Evolutionary conservation across 2,888 invertebrate genomes (phyloP).

Genomic region (Caenorhabditis zanzibari): DNA sequence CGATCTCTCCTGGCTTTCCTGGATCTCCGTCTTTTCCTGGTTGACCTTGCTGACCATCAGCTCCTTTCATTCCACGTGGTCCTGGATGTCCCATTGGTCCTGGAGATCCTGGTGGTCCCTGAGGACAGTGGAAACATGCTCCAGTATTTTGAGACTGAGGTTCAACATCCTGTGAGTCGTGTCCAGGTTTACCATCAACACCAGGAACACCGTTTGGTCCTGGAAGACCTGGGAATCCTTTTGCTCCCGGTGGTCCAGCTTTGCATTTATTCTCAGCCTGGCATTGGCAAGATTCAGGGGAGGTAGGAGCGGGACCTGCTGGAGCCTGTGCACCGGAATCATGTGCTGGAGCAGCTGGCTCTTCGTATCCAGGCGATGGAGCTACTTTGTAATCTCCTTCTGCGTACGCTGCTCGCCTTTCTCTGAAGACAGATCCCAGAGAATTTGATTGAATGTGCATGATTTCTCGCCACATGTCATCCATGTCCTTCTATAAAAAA

Average conservation of each 20-base stretch:
- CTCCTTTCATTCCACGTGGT: conserved; percentile 70
- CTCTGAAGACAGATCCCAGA: conserved; percentile 53
- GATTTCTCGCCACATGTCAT: conserved; percentile 69
- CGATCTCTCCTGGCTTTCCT: conserved; percentile 74
- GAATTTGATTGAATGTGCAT: conserved; percentile 61
- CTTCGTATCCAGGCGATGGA: conserved; percentile 56
- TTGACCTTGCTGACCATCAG: conserved; percentile 67
- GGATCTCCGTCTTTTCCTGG: conserved; percentile 71
- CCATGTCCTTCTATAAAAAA: conserved; percentile 53
- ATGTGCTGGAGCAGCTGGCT: conserved; percentile 61
- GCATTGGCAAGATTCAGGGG: conserved; percentile 63
- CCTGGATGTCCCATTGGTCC: conserved; percentile 72
- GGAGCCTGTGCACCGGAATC: conserved; percentile 59
- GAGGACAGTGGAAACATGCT: conserved; percentile 71
- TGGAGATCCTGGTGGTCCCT: conserved; percentile 72
- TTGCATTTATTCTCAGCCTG: conserved; percentile 71
- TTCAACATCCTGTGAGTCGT: conserved; percentile 69
- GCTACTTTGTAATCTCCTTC: conserved; percentile 53
- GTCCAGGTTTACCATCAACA: conserved; percentile 70
- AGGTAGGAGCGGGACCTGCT: conserved; percentile 56
- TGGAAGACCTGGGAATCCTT: conserved; percentile 68
- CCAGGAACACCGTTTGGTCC: conserved; percentile 73
- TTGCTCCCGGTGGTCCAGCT: conserved; percentile 71
- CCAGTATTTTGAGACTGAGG: conserved; percentile 61
- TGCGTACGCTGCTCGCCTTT: conserved; percentile 56